Evolutionary conservation across 2,113 vertebrate species (phyloP).

Genomic region (Lepus europaeus): DNA sequence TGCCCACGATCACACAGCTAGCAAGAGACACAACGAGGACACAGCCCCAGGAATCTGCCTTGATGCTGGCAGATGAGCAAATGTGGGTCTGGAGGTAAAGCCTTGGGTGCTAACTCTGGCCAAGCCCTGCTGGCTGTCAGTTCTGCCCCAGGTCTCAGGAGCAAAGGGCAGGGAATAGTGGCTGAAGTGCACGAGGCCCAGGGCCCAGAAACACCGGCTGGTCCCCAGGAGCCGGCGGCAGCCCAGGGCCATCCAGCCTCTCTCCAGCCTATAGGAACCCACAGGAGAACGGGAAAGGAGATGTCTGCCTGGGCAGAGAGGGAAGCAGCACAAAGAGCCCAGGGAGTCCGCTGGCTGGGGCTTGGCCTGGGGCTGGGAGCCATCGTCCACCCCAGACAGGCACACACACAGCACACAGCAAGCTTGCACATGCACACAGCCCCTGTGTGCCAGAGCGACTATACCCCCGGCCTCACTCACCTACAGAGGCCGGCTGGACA

Average conservation of each 20-base stretch:
- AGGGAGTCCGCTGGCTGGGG: not conserved
- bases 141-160: not conserved
- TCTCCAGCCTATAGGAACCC: not conserved
- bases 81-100: not conserved
- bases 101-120: not conserved
- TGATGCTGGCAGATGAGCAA: not conserved
- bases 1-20: too few species aligned
- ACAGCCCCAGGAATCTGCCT: not conserved
- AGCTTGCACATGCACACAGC: not conserved
- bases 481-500: fast-evolving
- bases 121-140: not conserved
- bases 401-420: fast-evolving
- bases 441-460: not conserved
- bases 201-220: not conserved
- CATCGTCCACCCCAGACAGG: not conserved
- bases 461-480: conserved; percentile 67
- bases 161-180: not conserved
- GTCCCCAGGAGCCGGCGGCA: not conserved
- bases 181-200: not conserved
- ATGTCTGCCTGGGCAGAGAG: not conserved
- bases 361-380: not conserved
- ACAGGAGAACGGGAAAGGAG: not conserved
- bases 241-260: not conserved
- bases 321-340: not conserved
- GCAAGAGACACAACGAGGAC: not conserved